Evolutionary conservation across 2,113 vertebrate species (phyloP).

Genomic region (Tautogolabrus adspersus): DNA sequence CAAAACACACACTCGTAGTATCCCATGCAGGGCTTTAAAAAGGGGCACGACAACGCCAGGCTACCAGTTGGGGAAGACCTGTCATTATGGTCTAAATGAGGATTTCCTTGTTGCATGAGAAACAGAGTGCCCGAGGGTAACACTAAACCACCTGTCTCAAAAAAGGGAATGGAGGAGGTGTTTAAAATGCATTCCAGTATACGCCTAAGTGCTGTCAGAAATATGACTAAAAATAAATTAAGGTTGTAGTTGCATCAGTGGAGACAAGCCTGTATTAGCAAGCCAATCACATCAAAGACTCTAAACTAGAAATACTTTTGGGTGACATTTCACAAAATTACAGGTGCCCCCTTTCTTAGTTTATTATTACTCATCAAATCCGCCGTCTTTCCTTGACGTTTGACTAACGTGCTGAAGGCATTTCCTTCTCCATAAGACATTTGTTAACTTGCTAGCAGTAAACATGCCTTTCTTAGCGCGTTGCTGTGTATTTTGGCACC

Average conservation of each 20-base stretch:
- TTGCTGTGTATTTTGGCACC: too few relatives aligned
- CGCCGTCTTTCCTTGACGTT: neutral
- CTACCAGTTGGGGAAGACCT: constrained; percentile 66
- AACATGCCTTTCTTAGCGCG: neutral
- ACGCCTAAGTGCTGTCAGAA: constrained; percentile 4
- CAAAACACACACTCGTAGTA: constrained; percentile 24
- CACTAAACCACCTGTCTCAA: constrained; percentile 3
- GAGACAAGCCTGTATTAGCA: neutral
- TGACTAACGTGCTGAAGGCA: neutral
- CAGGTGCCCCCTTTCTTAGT: neutral
- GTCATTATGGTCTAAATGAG: constrained; percentile 66
- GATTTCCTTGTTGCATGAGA: constrained; percentile 54
- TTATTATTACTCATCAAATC: neutral
- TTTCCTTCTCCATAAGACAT: too few relatives aligned
- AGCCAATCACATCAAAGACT: neutral
- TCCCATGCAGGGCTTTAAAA: constrained; percentile 51
- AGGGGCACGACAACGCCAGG: constrained; percentile 43
- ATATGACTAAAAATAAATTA: neutral
- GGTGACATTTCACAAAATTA: neutral
- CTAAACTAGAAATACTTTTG: too few relatives aligned
- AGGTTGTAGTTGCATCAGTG: neutral
- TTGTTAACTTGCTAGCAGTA: neutral
- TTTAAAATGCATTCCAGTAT: neutral
- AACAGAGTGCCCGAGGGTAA: constrained; percentile 20
- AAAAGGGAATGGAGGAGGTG: constrained; percentile 2